phyloP scores from a whole-genome alignment of 2,888 invertebrate genomes.

The Pecten maximus region DNA sequence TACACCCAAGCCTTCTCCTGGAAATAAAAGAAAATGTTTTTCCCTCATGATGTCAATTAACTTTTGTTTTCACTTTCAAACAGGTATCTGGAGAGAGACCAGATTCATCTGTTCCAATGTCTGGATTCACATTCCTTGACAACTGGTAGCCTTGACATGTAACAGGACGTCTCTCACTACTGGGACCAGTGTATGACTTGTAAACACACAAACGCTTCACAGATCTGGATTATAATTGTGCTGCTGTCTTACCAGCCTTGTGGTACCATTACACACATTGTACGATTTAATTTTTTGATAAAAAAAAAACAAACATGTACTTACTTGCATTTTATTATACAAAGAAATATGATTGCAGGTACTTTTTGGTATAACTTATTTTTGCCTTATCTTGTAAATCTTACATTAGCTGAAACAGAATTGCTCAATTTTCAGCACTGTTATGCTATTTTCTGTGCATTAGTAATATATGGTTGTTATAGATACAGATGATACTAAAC shows the following conservation, averaged over 20 bases:
- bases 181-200: neutral
- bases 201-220: neutral
- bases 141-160: neutral
- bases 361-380: neutral
- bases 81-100: neutral
- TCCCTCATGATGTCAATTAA: neutral
- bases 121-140: slow-evolving; percentile 16
- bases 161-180: neutral
- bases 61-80: neutral
- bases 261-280: too few species aligned
- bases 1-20: too few species aligned
- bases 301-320: too few species aligned
- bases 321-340: neutral
- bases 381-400: slow-evolving; percentile 10
- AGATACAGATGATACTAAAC: neutral
- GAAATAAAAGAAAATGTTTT: neutral
- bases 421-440: neutral
- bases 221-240: neutral
- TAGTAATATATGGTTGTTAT: slow-evolving; percentile 2
- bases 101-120: neutral
- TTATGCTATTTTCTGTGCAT: neutral
- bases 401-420: neutral
- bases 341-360: neutral
- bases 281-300: too few species aligned
- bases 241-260: neutral